phyloP scores from a whole-genome alignment of 2,888 invertebrate genomes.

The Pasiphila rectangulata region DNA sequence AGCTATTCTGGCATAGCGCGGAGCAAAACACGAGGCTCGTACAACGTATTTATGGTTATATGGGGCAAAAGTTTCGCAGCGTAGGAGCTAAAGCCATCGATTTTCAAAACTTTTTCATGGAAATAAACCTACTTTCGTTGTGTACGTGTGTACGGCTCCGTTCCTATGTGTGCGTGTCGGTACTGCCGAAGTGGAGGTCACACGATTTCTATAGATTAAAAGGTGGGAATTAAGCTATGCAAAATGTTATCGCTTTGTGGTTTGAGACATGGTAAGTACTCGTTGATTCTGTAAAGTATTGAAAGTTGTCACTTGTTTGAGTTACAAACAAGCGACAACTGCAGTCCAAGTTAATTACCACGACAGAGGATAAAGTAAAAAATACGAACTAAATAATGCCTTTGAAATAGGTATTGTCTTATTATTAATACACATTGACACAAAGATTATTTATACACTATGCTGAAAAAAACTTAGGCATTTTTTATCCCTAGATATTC shows the following conservation, averaged over 20 bases:
- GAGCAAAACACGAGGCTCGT: slow-evolving; percentile 69
- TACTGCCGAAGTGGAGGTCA: slow-evolving; percentile 62
- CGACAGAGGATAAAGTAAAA: not conserved
- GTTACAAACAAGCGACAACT: too few relatives aligned
- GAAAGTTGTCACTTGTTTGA: too few relatives aligned
- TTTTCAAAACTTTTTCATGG: slow-evolving; percentile 82
- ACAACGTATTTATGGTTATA: slow-evolving; percentile 76
- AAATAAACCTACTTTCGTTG: slow-evolving; percentile 80
- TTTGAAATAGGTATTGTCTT: too few relatives aligned
- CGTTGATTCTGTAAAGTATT: too few relatives aligned
- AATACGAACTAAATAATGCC: not conserved
- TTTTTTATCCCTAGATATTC: too few relatives aligned
- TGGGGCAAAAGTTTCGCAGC: slow-evolving; percentile 76
- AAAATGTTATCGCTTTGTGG: not conserved
- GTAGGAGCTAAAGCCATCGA: slow-evolving; percentile 80
- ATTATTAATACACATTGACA: too few relatives aligned
- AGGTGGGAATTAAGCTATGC: not conserved
- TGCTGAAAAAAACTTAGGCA: too few relatives aligned
- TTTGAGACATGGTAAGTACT: too few relatives aligned
- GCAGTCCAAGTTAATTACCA: too few relatives aligned
- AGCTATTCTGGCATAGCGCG: slow-evolving; percentile 46
- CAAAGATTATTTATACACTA: too few relatives aligned
- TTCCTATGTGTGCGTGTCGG: slow-evolving; percentile 54
- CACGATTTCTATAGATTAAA: slow-evolving; percentile 50
- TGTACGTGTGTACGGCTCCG: slow-evolving; percentile 56